Conservation (phyloP, 2,888 invertebrate genomes). For the Dolomedes plantarius region DNA sequence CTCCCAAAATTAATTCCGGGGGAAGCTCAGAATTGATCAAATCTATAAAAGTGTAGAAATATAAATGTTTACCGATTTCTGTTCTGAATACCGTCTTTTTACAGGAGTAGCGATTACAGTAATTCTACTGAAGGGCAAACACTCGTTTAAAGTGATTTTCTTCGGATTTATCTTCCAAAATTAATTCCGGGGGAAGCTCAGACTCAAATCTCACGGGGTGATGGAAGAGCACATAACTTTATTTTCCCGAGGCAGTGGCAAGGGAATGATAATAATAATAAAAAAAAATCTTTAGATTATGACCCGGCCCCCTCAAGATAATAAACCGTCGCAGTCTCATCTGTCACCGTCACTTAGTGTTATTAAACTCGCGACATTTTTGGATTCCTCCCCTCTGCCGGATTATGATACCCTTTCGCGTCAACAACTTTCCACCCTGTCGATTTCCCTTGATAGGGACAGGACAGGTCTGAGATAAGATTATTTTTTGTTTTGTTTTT, state of each 20-base stretch:
- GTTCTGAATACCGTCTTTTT: too few species aligned
- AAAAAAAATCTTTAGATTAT: background rate
- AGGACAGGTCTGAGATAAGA: conserved; percentile 1
- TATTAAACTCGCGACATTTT: conserved; percentile 22
- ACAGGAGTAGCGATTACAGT: too few species aligned
- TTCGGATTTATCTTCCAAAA: too few species aligned
- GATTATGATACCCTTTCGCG: conserved; percentile 58
- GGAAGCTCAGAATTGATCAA: too few species aligned
- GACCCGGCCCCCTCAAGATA: conserved; percentile 23
- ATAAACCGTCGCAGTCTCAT: conserved; percentile 40
- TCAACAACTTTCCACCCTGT: conserved; percentile 38
- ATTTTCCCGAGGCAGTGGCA: background rate
- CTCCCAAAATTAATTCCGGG: too few species aligned
- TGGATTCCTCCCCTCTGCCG: background rate
- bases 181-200: background rate
- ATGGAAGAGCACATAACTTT: background rate
- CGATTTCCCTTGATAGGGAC: conserved; percentile 14
- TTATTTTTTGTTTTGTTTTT: background rate
- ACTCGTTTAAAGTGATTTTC: too few species aligned
- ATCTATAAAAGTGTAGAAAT: too few species aligned
- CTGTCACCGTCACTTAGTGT: conserved; percentile 52
- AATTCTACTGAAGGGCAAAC: too few species aligned
- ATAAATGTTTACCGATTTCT: too few species aligned
- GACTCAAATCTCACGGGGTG: background rate
- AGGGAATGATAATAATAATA: too few species aligned